Conservation (phyloP, 2,888 invertebrate species). For the Flexamia atlantica region DNA sequence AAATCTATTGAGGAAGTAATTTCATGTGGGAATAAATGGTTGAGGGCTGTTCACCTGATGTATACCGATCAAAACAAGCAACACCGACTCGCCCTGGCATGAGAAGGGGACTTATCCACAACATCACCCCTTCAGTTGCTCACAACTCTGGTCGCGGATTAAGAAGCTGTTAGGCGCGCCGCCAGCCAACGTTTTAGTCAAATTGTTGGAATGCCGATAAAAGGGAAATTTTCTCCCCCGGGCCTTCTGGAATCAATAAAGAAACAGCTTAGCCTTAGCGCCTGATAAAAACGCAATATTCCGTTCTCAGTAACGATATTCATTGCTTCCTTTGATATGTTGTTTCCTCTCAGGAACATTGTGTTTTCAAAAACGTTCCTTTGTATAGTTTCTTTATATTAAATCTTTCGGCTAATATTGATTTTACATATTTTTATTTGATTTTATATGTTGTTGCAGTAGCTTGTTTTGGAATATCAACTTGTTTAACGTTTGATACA, state of each 20-base stretch:
- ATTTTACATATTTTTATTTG: too few species aligned
- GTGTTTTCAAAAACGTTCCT: neutral
- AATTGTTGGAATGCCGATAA: constrained; percentile 56
- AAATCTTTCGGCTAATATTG: too few species aligned
- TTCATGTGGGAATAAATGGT: too few species aligned
- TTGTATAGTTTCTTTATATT: neutral
- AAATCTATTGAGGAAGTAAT: too few species aligned
- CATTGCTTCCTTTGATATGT: constrained; percentile 41
- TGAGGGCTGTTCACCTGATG: too few species aligned
- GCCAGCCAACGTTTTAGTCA: constrained; percentile 50
- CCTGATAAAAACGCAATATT: constrained; percentile 40
- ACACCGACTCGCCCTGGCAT: too few species aligned
- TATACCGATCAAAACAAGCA: too few species aligned
- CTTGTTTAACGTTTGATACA: too few species aligned
- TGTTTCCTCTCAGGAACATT: constrained; percentile 14
- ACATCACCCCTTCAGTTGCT: neutral
- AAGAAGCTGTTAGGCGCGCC: constrained; percentile 41
- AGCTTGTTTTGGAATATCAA: too few species aligned
- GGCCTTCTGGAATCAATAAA: constrained; percentile 40
- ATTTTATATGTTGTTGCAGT: too few species aligned
- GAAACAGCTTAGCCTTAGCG: constrained; percentile 32
- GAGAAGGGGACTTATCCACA: too few species aligned
- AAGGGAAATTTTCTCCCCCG: constrained; percentile 32
- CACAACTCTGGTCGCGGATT: neutral
- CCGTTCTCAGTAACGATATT: constrained; percentile 25